Base-by-base conservation (phyloP, 2,797 vertebrate genomes). In the Megaceryle alcyon region DNA sequence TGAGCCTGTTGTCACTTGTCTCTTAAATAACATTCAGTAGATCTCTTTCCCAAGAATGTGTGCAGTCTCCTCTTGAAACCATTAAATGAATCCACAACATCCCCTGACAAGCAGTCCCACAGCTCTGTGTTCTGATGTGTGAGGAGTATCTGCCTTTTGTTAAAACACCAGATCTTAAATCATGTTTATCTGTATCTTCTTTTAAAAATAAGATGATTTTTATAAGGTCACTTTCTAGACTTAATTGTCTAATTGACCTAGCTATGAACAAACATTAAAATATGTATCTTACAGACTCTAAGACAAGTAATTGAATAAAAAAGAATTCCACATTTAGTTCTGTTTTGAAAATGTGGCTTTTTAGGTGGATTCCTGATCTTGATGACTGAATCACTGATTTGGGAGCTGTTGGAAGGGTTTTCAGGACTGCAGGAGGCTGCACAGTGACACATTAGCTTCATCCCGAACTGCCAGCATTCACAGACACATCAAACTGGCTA, bases 171-270 rank as follows among this genome's bases (percentile, higher is more conserved):
- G 3, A 12, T 70, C 33, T 28, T 63, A 12, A 5, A 46, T 37
- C 0, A 0, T 49, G 12, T 53, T 78, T 33, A 11, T 31, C 49
- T 7, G 5, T 11, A 7, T 10, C 9, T n/a, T 59, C 28, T 4
- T 54, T 31, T 12, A 5, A 31, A 31, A 53, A 0, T 4, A 39
- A 35, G 29, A 19, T 41, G 21, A 6, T 48, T 57, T 79, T 76
- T 23, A 4, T 15, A 35, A 66, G 7, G 14, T 31, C 0, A 2
- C 2, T 0, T 29, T 94, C 41, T 31, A 71, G 15, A 41, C 9
- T 7, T 14, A 5, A 28, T 23, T 44, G 2, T n/a, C 59, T 48
- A 54, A 13, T 29, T 60, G 37, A 51, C 8, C 12, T 48, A 6
- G 49, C 7, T 77, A 7, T 23, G 35, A 82, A 59, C 4, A 39